Percentiles rank a stretch among this genome's conserved stretches.
Conservation (phyloP, 1,140 invertebrate species). For the Polyergus mexicanus region DNA sequence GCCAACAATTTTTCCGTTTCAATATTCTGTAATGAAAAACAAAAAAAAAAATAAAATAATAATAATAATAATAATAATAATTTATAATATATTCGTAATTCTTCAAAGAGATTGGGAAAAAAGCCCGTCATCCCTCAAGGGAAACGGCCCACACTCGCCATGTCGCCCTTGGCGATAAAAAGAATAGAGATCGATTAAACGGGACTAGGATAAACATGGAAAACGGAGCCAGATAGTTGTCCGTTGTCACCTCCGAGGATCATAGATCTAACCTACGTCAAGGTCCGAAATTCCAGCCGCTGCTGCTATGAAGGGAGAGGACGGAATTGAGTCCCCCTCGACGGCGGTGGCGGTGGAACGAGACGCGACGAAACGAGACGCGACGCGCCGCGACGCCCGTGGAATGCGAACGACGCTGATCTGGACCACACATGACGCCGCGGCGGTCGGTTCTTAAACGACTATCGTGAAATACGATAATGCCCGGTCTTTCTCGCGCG, state of each 20-base stretch:
- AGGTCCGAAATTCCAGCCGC: constrained; percentile 38
- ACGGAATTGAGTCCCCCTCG: constrained; percentile 31
- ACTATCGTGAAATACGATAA: constrained; percentile 84
- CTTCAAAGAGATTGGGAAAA: constrained; percentile 1
- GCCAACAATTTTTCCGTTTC: background rate
- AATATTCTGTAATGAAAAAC: background rate
- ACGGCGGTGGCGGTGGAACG: background rate
- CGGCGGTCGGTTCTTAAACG: constrained; percentile 75
- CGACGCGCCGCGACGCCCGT: constrained; percentile 74
- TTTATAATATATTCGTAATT: background rate
- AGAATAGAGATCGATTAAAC: constrained; percentile 53
- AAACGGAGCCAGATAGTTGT: constrained; percentile 50
- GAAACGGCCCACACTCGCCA: background rate
- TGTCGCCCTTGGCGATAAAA: constrained; percentile 16
- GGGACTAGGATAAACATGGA: constrained; percentile 47
- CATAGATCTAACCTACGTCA: constrained; percentile 51
- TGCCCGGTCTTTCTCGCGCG: constrained; percentile 69
- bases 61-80: too few relatives aligned
- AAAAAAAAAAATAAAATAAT: background rate
- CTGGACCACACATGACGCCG: constrained; percentile 77
- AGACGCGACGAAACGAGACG: constrained; percentile 62
- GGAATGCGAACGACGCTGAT: constrained; percentile 77
- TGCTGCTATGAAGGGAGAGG: background rate
- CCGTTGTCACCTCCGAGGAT: constrained; percentile 58
- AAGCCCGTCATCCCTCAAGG: constrained; percentile 31